Evolutionary conservation across 2,797 vertebrate genomes (phyloP), one percentile per base, ranked within the genome.

Genomic region (Antrozous pallidus): DNA sequence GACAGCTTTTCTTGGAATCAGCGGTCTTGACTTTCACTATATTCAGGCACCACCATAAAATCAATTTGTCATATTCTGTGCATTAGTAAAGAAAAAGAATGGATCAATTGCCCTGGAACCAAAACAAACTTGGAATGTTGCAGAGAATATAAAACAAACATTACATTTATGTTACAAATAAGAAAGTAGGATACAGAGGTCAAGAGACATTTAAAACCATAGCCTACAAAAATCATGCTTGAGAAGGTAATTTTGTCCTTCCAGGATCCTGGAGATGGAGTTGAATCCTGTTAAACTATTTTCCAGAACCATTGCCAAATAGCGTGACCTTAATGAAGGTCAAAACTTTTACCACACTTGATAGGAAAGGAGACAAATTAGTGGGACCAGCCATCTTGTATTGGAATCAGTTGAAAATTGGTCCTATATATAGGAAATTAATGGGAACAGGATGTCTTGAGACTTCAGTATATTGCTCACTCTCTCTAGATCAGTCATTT

Each of bases 351-450:
- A 74, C n/a, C 36, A 79, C 56, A 79, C 2, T 74, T 63, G 92
- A 74, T 54, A 73, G 36, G 17, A 85, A 94, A 88, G 47, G 42
- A 90, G n/a, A 82, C 22, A 94, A 94, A 78, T 45, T 58, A 69
- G 24, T 38, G 42, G 63, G 28, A 49, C 36, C 63, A 33, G 28
- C 13, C 33, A 58, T 85, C 20, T 70, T 77, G 28, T 11, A 77
- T 36, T 40, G 20, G 18, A 67, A 63, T 33, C 17, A 0, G 9
- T 54, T 56, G 28, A 45, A 88, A 74, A 81, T 77, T 18, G 3
- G 3, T 47, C 16, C 12, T 58, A 70, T 16, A 16, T 49, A 38
- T 1, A 26, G 85, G 38, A 58, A 85, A 70, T 58, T 49, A 95
- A 93, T 45, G 36, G 5, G 9, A 54, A 31, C 58, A 26, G 6